Percentiles rank a stretch among this genome's conserved stretches.
Conservation (phyloP, 2,113 vertebrate species). For the Octodon degus region DNA sequence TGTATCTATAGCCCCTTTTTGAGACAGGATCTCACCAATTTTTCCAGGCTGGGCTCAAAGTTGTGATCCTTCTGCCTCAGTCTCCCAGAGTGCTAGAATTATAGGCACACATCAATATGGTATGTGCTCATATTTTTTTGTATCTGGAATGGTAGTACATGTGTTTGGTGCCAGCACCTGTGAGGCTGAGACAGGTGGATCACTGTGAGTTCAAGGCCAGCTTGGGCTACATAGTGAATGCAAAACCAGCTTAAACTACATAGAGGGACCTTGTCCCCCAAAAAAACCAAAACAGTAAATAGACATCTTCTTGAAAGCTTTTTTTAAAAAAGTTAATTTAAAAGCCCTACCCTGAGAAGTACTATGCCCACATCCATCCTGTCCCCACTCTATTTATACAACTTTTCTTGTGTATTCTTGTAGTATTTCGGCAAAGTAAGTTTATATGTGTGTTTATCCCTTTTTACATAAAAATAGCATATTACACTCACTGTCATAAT, state of each 20-base stretch:
- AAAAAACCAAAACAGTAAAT: not conserved
- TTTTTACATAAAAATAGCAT: not conserved
- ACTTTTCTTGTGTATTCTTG: slow-evolving; percentile 18
- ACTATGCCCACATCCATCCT: not conserved
- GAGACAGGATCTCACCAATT: not conserved
- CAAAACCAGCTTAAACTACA: not conserved
- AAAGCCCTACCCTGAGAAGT: not conserved
- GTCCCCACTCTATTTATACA: not conserved
- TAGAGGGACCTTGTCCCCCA: not conserved
- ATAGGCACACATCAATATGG: not conserved
- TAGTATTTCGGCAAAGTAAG: not conserved
- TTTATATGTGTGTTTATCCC: not conserved
- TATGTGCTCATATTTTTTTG: not conserved
- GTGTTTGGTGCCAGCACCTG: not conserved
- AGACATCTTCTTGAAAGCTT: not conserved
- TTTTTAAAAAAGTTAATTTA: not conserved
- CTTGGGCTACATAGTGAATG: not conserved
- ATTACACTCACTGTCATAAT: not conserved
- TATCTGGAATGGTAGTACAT: not conserved
- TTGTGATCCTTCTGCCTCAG: not conserved
- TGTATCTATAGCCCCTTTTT: not conserved
- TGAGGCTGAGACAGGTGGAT: not conserved
- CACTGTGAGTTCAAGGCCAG: not conserved
- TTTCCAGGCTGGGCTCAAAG: not conserved
- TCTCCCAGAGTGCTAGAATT: not conserved